These are phyloP conservation scores for Zhuqinia jingwanae DNA, from an alignment of 2,888 invertebrate species.

Conservation along the genomic window DNA sequence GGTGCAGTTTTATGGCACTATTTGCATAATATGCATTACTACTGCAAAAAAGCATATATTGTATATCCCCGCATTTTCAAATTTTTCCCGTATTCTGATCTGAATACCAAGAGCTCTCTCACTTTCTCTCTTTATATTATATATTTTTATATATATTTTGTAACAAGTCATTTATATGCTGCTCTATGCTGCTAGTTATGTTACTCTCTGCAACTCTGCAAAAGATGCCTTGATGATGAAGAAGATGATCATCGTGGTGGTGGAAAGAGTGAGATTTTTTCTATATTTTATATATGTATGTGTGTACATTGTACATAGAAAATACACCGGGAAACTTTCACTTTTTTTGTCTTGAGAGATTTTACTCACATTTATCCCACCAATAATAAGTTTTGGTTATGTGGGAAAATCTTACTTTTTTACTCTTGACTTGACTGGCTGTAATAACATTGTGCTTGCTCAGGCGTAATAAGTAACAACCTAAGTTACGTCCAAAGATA, in stretches of 20 bases:
- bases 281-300: no score
- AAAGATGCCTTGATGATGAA: no score
- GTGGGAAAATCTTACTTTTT: neutral
- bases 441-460: no score
- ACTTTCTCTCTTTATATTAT: no score
- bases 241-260: neutral
- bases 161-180: constrained; percentile 24
- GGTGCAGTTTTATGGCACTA: constrained; percentile 42
- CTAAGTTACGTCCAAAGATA: no score
- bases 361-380: neutral
- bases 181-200: constrained; percentile 2
- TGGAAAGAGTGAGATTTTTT: neutral
- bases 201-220: no score
- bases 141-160: no score
- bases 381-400: neutral
- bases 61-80: no score
- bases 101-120: neutral
- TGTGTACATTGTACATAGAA: no score
- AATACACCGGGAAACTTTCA: constrained; percentile 30
- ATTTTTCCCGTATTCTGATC: neutral
- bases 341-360: neutral
- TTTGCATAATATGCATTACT: constrained; percentile 44
- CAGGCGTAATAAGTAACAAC: no score
- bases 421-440: no score
- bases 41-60: constrained; percentile 20